Base-by-base conservation (phyloP, 2,113 vertebrate species). In the Arizona elegans region DNA sequence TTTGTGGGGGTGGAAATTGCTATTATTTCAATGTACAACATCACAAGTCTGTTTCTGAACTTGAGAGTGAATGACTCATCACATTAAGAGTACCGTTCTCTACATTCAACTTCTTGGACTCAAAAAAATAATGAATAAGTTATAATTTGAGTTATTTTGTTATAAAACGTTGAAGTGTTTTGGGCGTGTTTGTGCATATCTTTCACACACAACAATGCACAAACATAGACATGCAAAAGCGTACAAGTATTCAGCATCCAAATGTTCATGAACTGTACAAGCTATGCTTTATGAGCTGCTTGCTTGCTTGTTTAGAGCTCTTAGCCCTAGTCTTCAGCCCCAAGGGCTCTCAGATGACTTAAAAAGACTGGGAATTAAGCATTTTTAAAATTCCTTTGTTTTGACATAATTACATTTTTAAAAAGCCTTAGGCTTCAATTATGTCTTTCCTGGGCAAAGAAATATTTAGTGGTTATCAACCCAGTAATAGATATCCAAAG, bases 21-120 rank as follows among this genome's bases (percentile, higher is more conserved):
- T 94, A 96, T 96, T 95, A 94, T 95, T 96, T 95, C 96, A 96
- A 96, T 96, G 94, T 94, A 93, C 94, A 52, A 43, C 89, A 93
- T 96, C 94, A 91, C 26, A 38, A 89, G 95, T 93, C 94, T 94
- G 95, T 91, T 94, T 19, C 85, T 91, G 43, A n/a, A 65, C 93
- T 85, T 26, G 92, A 95, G 23, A 91, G 33, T 70, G 70, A 54
- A 47, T 88, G 88, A 56, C 54, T 96, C 89, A 89, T 88, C 29
- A 88, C 89, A 93, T 94, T 89, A 96, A 95, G 55, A 26, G 23
- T 24, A 15, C 92, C 58, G 93, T 93, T 96, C 88, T 92, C 54
- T 91, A 62, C 21, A 5, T 93, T 96, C 94, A 90, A 86, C 90
- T n/a, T 21, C 95, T 95, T 95, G 91, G 94, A 94, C 24, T 86